These are phyloP conservation scores for Amphipyra berbera DNA, from an alignment of 2,888 invertebrate species.

Conservation along the genomic window DNA sequence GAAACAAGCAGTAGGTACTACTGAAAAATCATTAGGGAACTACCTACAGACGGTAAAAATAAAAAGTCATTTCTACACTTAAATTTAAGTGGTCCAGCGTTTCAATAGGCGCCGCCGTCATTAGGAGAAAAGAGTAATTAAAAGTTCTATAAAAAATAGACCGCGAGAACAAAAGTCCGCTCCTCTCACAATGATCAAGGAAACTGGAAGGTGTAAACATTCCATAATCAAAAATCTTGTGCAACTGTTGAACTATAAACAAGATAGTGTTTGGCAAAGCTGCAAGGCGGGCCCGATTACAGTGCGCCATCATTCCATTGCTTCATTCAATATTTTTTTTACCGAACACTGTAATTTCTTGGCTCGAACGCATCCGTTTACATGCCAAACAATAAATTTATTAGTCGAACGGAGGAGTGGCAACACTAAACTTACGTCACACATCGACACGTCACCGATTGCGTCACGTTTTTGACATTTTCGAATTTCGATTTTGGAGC, in stretches of 20 bases:
- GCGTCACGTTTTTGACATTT: constrained; percentile 83
- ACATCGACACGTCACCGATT: constrained; percentile 80
- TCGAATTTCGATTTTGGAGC: constrained; percentile 75
- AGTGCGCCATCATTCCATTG: constrained; percentile 85
- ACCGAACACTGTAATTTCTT: constrained; percentile 89
- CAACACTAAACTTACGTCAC: constrained; percentile 85
- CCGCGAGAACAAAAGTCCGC: constrained; percentile 60
- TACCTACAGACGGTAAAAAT: constrained; percentile 67
- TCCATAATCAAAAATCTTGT: constrained; percentile 72
- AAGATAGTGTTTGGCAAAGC: constrained; percentile 83
- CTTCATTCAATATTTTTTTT: constrained; percentile 90
- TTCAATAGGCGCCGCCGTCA: constrained; percentile 82
- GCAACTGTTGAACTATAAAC: constrained; percentile 84
- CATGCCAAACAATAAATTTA: constrained; percentile 90
- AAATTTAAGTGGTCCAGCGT: constrained; percentile 77
- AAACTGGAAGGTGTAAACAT: constrained; percentile 68
- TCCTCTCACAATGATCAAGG: constrained; percentile 49
- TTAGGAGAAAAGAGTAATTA: constrained; percentile 86
- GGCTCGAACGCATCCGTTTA: constrained; percentile 90
- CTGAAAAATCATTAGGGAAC: constrained; percentile 64
- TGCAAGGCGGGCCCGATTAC: constrained; percentile 82
- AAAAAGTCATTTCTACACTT: constrained; percentile 83
- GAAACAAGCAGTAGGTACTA: constrained; percentile 38
- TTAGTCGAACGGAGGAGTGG: constrained; percentile 88
- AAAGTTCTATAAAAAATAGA: constrained; percentile 82